Percentiles rank a stretch among this genome's conserved stretches.
phyloP scores from a whole-genome alignment of 2,888 invertebrate genomes.

The Flexamia atlantica region DNA sequence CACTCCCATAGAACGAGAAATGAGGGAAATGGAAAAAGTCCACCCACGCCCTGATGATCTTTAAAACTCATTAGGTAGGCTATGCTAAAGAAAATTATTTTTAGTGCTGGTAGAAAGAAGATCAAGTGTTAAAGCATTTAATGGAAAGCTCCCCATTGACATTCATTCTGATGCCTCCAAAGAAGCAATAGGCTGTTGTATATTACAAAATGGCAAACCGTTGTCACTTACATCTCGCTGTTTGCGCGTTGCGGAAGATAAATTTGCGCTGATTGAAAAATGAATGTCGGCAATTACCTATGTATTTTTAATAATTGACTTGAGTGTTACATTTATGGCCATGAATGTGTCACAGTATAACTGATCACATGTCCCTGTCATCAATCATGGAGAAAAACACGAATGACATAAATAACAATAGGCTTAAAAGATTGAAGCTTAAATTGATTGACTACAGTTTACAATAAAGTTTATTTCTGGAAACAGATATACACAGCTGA shows the following conservation, averaged over 20 bases:
- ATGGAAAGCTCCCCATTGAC: not conserved
- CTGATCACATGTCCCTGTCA: slow-evolving; percentile 62
- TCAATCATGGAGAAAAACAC: slow-evolving; percentile 61
- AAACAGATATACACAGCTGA: slow-evolving; percentile 69
- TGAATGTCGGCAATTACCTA: slow-evolving; percentile 72
- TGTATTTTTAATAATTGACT: slow-evolving; percentile 72
- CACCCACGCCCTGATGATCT: no score
- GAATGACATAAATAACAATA: slow-evolving; percentile 60
- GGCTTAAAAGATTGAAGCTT: slow-evolving; percentile 59
- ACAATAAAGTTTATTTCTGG: slow-evolving; percentile 68
- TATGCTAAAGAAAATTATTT: not conserved
- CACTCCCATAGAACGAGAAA: no score
- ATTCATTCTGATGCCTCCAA: slow-evolving; percentile 31
- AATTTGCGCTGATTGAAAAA: slow-evolving; percentile 73
- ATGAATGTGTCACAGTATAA: slow-evolving; percentile 57
- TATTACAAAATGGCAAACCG: slow-evolving; percentile 62
- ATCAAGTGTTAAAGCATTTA: slow-evolving; percentile 14
- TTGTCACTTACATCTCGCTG: slow-evolving; percentile 56
- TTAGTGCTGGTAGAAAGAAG: no score
- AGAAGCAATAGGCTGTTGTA: slow-evolving; percentile 62
- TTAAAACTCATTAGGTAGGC: no score
- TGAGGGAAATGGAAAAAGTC: no score
- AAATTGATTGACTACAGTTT: slow-evolving; percentile 51
- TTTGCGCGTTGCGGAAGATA: slow-evolving; percentile 63
- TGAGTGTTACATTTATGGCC: slow-evolving; percentile 69